These are phyloP conservation scores for Antedon mediterranea DNA, from an alignment of 53 echinoderm and acorn worm genomes.

Conservation along the genomic window DNA sequence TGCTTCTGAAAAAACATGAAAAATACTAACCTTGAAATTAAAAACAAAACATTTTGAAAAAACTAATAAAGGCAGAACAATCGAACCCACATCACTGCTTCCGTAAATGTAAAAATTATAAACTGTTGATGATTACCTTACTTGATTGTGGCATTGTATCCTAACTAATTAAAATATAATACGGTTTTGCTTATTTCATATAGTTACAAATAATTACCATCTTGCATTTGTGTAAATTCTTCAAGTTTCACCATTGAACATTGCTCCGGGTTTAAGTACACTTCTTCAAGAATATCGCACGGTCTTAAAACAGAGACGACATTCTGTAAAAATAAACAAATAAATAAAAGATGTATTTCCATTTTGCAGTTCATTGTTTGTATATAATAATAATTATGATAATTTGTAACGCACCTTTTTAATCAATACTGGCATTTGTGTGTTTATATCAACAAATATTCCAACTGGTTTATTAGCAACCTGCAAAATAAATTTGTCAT, in stretches of 20 bases:
- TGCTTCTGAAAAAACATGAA: too few species aligned
- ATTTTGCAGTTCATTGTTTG: too few species aligned
- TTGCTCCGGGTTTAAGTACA: slow-evolving; percentile 20
- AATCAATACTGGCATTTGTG: slow-evolving; percentile 34
- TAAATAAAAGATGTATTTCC: neutral
- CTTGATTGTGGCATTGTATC: too few species aligned
- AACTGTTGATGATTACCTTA: too few species aligned
- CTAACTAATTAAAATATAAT: too few species aligned
- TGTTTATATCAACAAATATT: slow-evolving; percentile 38
- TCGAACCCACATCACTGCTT: too few species aligned
- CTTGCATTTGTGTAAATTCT: neutral
- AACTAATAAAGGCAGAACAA: too few species aligned
- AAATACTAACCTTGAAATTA: too few species aligned
- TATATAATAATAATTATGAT: too few species aligned
- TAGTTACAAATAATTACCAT: neutral
- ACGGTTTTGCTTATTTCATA: too few species aligned
- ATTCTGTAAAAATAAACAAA: slow-evolving; percentile 14
- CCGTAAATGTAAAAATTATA: too few species aligned
- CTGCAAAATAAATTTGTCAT: slow-evolving; percentile 30
- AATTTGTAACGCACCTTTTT: slow-evolving; percentile 42
- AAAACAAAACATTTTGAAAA: too few species aligned
- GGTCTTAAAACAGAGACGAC: slow-evolving; percentile 41
- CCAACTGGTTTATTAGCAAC: slow-evolving; percentile 77
- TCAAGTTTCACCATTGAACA: slow-evolving; percentile 3
- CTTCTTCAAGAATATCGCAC: slow-evolving; percentile 40